Conservation (phyloP, 1,140 invertebrate genomes). For the Brachionus calyciflorus region DNA sequence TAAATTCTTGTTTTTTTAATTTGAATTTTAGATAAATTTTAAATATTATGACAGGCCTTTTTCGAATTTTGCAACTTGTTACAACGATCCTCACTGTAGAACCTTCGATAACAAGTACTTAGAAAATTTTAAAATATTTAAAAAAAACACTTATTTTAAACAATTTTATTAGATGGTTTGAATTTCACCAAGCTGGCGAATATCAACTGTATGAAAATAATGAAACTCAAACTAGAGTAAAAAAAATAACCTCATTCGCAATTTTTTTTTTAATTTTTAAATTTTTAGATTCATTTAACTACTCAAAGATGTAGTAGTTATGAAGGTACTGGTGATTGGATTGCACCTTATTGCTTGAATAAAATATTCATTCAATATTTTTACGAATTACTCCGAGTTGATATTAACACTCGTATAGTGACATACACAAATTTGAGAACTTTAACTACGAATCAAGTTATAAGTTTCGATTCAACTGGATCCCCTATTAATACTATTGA, state of each 20-base stretch:
- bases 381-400: not conserved
- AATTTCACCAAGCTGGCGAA: constrained; percentile 19
- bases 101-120: constrained; percentile 11
- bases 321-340: no score
- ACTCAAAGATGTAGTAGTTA: no score
- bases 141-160: not conserved
- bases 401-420: not conserved
- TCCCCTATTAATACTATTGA: not conserved
- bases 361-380: constrained; percentile 17
- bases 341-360: not conserved
- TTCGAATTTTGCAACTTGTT: not conserved
- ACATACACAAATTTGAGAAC: not conserved
- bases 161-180: not conserved
- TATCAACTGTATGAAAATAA: constrained; percentile 29
- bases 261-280: no score
- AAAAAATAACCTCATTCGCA: no score
- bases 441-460: not conserved
- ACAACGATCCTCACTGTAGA: constrained; percentile 4
- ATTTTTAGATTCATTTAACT: no score
- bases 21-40: not conserved
- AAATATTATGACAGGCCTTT: not conserved
- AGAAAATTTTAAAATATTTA: not conserved
- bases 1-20: not conserved
- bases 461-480: not conserved
- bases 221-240: constrained; percentile 16